Evolutionary conservation across 2,888 invertebrate species (phyloP).

Genomic region (Formica aserva): DNA sequence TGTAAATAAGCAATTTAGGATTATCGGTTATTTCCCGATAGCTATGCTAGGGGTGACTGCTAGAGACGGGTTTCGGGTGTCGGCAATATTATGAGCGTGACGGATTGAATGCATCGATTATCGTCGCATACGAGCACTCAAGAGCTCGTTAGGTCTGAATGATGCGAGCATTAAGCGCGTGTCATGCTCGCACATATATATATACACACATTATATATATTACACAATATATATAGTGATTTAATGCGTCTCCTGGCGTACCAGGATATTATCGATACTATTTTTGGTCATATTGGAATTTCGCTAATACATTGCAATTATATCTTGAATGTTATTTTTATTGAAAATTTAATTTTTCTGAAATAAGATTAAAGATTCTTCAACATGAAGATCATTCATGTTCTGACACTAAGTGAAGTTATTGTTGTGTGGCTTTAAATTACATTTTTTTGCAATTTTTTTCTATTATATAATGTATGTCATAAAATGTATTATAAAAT

Average conservation of each 20-base stretch:
- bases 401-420: background rate
- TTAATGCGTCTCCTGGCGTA: background rate
- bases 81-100: conserved; percentile 53
- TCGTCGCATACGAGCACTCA: conserved; percentile 50
- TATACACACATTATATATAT: background rate
- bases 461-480: background rate
- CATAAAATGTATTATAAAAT: background rate
- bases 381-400: background rate
- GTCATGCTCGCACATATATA: conserved; percentile 14
- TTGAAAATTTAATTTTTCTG: background rate
- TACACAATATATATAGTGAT: conserved; percentile 10
- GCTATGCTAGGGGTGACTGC: conserved; percentile 19
- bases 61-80: conserved; percentile 38
- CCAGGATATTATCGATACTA: background rate
- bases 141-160: conserved; percentile 52
- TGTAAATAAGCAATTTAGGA: background rate
- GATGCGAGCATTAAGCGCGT: conserved; percentile 42
- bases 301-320: background rate
- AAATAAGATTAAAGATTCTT: background rate
- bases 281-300: background rate
- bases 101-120: conserved; percentile 65
- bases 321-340: background rate
- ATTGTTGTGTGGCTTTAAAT: background rate
- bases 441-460: conserved; percentile 9
- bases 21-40: background rate